A percentile compares a stretch with the other conserved stretches of the same genome.
Evolutionary conservation across 2,888 invertebrate species (phyloP).

Genomic region (Gari tellinella): DNA sequence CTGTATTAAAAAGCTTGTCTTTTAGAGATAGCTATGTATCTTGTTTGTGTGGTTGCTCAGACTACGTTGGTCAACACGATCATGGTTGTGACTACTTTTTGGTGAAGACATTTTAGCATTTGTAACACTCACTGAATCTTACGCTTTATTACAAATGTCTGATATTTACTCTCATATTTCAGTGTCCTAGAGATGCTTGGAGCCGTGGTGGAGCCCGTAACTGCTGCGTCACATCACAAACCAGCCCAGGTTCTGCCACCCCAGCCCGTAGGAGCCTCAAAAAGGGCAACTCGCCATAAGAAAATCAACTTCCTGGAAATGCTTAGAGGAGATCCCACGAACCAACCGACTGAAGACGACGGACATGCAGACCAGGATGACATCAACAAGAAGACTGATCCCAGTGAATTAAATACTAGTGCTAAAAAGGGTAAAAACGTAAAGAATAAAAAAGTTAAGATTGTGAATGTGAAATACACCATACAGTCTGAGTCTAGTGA

Average conservation of each 20-base stretch:
- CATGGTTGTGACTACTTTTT: too few relatives aligned
- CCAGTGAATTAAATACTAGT: conserved; percentile 19
- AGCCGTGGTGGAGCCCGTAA: background rate
- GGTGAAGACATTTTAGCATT: too few relatives aligned
- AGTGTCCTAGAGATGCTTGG: conserved; percentile 14
- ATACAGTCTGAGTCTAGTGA: conserved; percentile 41
- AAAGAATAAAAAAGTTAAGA: conserved; percentile 35
- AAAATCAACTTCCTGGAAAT: conserved; percentile 81
- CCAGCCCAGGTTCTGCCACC: background rate
- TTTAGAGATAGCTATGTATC: too few relatives aligned
- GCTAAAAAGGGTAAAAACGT: conserved; percentile 12
- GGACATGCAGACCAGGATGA: conserved; percentile 7
- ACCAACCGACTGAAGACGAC: conserved; percentile 36
- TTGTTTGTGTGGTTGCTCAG: too few relatives aligned
- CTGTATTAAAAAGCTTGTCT: too few relatives aligned
- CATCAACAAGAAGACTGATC: conserved; percentile 14
- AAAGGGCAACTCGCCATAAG: conserved; percentile 73
- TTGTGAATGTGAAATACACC: conserved; percentile 44
- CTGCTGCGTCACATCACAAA: too few relatives aligned
- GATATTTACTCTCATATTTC: conserved; percentile 2
- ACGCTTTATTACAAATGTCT: too few relatives aligned
- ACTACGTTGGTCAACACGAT: too few relatives aligned
- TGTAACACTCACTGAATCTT: too few relatives aligned
- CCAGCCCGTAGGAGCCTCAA: background rate
- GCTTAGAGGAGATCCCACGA: conserved; percentile 73